Base-by-base conservation (phyloP, 2,797 vertebrate species). In the Acanthurus leucopareius region DNA sequence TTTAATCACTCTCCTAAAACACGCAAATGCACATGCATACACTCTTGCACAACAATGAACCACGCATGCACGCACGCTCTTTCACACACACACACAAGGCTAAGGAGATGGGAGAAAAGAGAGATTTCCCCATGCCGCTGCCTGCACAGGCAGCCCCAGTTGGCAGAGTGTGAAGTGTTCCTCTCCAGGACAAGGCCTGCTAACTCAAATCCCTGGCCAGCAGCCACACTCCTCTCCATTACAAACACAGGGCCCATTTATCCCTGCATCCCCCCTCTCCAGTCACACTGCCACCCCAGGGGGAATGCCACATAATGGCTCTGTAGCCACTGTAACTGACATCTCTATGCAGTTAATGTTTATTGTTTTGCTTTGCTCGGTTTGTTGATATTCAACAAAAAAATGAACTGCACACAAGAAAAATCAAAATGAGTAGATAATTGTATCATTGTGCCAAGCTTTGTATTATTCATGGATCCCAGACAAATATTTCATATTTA, bases 241-340 rank as follows among this genome's bases (percentile, higher is more conserved):
- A 93, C 94, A 91, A 92, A 94, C 91, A 93, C 92, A 91, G 87
- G 89, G 82, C 84, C 92, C 92, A 94, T 94, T 93, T 93, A 91
- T 93, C 87, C 92, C 69, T 62, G 54, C 77, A 73, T 20, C 59
- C 62, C 40, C 61, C 74, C 82, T 69, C 85, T 81, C 57, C 86
- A 92, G 87, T 90, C 87, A 88, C 86, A 88, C 85, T 80, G 82
- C 88, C 86, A 87, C 79, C 85, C 75, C 63, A 65, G 82, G 81
- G 88, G 82, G 86, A 86, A 78, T 76, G 75, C 82, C 86, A 90
- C 88, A 91, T 91, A 92, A 92, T 93, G 88, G 86, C 82, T 90
- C 78, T 82, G 83, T 88, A 87, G 84, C 85, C 77, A 78, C 89
- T 91, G 76, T 89, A 90, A 91, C 88, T 89, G 93, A 91, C 90